Evolutionary conservation across 1,140 invertebrate species (phyloP).

Genomic region (Cydia pomonella): DNA sequence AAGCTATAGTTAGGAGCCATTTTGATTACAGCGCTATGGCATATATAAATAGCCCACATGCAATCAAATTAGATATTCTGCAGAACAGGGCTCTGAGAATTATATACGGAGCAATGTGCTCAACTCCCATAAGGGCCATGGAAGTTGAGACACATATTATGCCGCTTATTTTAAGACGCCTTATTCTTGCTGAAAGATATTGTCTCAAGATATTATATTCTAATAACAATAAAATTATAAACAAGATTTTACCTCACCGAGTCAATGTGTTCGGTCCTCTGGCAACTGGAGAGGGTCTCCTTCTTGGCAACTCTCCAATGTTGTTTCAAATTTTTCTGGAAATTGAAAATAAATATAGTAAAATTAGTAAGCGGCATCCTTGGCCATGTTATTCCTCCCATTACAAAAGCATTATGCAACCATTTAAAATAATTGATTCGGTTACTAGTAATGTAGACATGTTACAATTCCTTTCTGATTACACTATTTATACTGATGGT

Average conservation of each 20-base stretch:
- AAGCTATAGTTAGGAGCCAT: too few relatives aligned
- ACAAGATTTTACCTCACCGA: not conserved
- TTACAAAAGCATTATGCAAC: not conserved
- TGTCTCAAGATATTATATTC: conserved; percentile 5
- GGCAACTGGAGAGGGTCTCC: not conserved
- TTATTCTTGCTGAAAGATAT: conserved; percentile 5
- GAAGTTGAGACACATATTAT: conserved; percentile 8
- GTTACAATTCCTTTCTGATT: not conserved
- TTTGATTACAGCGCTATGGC: too few relatives aligned
- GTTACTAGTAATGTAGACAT: conserved; percentile 3
- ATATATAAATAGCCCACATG: too few relatives aligned
- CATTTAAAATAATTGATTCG: not conserved
- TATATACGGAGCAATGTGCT: too few relatives aligned
- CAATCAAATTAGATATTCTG: too few relatives aligned
- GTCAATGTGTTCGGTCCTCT: not conserved
- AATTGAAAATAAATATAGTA: too few relatives aligned
- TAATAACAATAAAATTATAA: not conserved
- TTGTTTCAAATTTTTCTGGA: not conserved
- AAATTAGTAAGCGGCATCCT: not conserved
- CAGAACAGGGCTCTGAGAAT: too few relatives aligned
- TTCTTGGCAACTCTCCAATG: not conserved
- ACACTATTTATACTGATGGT: conserved; percentile 16
- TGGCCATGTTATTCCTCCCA: not conserved
- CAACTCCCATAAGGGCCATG: conserved; percentile 20
- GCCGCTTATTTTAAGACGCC: not conserved